Conservation (phyloP, 2,797 vertebrate genomes). For the Hozukius guyotensis region DNA sequence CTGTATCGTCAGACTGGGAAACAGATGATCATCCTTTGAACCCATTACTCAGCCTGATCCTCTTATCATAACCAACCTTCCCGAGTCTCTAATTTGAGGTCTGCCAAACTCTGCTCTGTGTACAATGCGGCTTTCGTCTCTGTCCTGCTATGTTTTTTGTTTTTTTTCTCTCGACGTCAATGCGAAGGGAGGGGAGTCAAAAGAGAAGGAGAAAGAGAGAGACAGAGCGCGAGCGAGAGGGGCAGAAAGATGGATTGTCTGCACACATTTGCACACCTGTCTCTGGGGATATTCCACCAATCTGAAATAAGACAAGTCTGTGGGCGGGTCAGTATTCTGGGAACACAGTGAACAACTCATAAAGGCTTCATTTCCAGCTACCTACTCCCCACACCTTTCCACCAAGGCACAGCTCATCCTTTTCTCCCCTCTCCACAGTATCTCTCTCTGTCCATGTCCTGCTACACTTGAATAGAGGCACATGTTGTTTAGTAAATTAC, state of each 20-base stretch:
- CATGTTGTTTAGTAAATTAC: slow-evolving; percentile 62
- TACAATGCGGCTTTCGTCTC: slow-evolving; percentile 64
- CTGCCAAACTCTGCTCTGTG: slow-evolving; percentile 70
- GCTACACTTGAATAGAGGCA: slow-evolving; percentile 40
- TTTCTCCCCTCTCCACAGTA: background rate
- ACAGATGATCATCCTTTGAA: slow-evolving; percentile 81
- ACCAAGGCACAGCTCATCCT: slow-evolving; percentile 8
- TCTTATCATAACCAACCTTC: slow-evolving; percentile 81
- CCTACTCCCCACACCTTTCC: slow-evolving; percentile 48
- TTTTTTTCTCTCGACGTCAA: background rate
- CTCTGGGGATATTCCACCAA: slow-evolving; percentile 69
- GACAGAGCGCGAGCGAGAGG: background rate
- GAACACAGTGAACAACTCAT: slow-evolving; percentile 62
- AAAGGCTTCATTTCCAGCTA: slow-evolving; percentile 66
- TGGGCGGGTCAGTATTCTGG: slow-evolving; percentile 74
- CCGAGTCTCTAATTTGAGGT: slow-evolving; percentile 75
- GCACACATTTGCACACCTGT: slow-evolving; percentile 73
- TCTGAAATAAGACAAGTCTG: slow-evolving; percentile 73
- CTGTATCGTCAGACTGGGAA: slow-evolving; percentile 71
- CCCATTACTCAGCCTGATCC: slow-evolving; percentile 83
- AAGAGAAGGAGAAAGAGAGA: slow-evolving; percentile 16
- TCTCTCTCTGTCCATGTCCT: slow-evolving; percentile 14
- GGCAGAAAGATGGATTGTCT: slow-evolving; percentile 38
- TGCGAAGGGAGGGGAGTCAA: slow-evolving; percentile 40
- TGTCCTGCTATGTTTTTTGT: slow-evolving; percentile 31